Conservation (phyloP, 2,888 invertebrate species). For the Drosophila paracracens region DNA sequence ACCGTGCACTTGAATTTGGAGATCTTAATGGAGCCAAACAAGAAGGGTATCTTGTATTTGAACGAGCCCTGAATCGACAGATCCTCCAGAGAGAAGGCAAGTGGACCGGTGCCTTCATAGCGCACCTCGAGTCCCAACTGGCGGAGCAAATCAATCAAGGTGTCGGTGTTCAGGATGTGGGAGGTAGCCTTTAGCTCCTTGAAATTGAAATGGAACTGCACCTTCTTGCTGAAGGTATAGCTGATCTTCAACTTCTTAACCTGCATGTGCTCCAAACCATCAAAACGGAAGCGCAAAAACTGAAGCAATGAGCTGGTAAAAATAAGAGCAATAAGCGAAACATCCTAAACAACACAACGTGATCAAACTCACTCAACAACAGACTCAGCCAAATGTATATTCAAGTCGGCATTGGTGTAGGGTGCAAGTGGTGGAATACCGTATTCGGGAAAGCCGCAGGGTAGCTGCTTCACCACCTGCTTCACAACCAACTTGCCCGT, state of each 20-base stretch:
- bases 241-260: conserved; percentile 78
- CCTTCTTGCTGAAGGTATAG: conserved; percentile 77
- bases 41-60: conserved; percentile 81
- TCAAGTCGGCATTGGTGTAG: conserved; percentile 79
- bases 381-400: conserved; percentile 66
- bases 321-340: not conserved
- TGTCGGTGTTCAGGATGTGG: conserved; percentile 64
- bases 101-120: conserved; percentile 76
- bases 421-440: conserved; percentile 82
- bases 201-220: conserved; percentile 75
- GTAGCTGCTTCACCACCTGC: conserved; percentile 71
- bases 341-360: not conserved
- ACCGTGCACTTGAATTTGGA: conserved; percentile 77
- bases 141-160: conserved; percentile 67
- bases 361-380: conserved; percentile 74
- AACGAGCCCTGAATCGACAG: conserved; percentile 78
- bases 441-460: conserved; percentile 81
- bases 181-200: conserved; percentile 68
- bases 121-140: conserved; percentile 73
- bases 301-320: conserved; percentile 61
- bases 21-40: conserved; percentile 81
- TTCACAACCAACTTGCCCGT: conserved; percentile 75
- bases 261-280: conserved; percentile 77
- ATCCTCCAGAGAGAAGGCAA: conserved; percentile 74
- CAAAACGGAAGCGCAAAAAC: conserved; percentile 80